Percentiles rank a stretch among this genome's conserved stretches.
Conservation (phyloP, 2,797 vertebrate genomes). For the Lepidocolaptes lacrymiger region DNA sequence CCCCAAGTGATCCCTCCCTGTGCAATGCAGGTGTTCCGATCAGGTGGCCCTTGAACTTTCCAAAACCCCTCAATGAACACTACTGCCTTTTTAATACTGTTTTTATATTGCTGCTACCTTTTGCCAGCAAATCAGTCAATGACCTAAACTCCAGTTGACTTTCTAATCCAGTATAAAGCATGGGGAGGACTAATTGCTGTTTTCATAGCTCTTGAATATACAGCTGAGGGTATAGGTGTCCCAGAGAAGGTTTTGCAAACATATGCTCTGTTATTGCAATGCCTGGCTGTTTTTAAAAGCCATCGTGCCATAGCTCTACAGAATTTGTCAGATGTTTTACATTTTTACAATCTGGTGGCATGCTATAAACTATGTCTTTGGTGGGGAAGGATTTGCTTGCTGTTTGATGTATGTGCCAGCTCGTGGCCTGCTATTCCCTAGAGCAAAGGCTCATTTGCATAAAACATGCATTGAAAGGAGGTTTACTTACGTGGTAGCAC, state of each 20-base stretch:
- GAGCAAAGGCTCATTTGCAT: constrained; percentile 44
- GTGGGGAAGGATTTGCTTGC: constrained; percentile 25
- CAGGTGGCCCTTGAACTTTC: background rate
- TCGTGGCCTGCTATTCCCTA: constrained; percentile 25
- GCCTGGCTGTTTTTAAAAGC: background rate
- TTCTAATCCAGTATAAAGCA: background rate
- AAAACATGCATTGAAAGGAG: constrained; percentile 13
- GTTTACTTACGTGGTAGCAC: background rate
- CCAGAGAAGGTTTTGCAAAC: background rate
- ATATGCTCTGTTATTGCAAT: background rate
- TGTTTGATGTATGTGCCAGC: constrained; percentile 11
- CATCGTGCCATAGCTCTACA: background rate
- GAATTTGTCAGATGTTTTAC: background rate
- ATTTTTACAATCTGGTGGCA: background rate
- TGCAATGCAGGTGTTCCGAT: background rate
- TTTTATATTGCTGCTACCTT: background rate
- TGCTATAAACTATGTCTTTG: background rate
- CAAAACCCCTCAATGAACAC: background rate
- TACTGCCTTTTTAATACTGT: background rate
- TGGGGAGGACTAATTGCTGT: background rate
- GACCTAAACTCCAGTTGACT: background rate
- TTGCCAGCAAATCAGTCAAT: background rate
- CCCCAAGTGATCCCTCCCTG: background rate
- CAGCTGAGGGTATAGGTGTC: background rate
- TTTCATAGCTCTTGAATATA: background rate